Evolutionary conservation across 2,113 vertebrate genomes (phyloP).

Genomic region (Triplophysa siluroides): DNA sequence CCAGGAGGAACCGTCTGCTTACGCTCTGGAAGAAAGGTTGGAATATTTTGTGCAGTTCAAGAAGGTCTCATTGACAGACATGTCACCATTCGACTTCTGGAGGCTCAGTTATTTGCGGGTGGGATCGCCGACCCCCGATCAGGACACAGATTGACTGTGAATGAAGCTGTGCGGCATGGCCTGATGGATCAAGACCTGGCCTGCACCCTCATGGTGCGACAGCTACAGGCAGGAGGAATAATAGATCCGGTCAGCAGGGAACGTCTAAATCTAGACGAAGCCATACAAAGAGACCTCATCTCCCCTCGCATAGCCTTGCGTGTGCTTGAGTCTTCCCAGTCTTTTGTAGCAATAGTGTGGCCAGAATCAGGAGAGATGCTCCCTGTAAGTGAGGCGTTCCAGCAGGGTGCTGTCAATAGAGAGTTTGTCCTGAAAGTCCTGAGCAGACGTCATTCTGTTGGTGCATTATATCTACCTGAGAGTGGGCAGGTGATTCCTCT

Average conservation of each 20-base stretch:
- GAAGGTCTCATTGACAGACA: constrained; percentile 89
- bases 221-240: constrained; percentile 86
- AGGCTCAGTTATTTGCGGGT: constrained; percentile 92
- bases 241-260: constrained; percentile 77
- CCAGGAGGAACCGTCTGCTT: constrained; percentile 84
- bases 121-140: constrained; percentile 91
- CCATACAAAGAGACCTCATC: constrained; percentile 78
- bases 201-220: constrained; percentile 80
- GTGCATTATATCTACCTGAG: constrained; percentile 81
- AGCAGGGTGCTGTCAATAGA: constrained; percentile 81
- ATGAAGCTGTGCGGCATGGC: constrained; percentile 78
- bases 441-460: constrained; percentile 74
- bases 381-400: constrained; percentile 78
- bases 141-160: constrained; percentile 82
- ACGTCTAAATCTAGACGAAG: constrained; percentile 82
- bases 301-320: constrained; percentile 77
- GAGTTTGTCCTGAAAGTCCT: constrained; percentile 79
- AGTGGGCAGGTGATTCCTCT: constrained; percentile 78
- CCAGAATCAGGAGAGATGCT: constrained; percentile 88
- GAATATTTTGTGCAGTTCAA: constrained; percentile 84
- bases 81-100: constrained; percentile 81
- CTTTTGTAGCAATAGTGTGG: constrained; percentile 84
- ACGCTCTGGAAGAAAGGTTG: constrained; percentile 82
- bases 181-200: constrained; percentile 89
- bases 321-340: constrained; percentile 83